A percentile compares a stretch with the other conserved stretches of the same genome.
phyloP scores from a whole-genome alignment of 1,140 invertebrate species.

The Arion vulgaris region DNA sequence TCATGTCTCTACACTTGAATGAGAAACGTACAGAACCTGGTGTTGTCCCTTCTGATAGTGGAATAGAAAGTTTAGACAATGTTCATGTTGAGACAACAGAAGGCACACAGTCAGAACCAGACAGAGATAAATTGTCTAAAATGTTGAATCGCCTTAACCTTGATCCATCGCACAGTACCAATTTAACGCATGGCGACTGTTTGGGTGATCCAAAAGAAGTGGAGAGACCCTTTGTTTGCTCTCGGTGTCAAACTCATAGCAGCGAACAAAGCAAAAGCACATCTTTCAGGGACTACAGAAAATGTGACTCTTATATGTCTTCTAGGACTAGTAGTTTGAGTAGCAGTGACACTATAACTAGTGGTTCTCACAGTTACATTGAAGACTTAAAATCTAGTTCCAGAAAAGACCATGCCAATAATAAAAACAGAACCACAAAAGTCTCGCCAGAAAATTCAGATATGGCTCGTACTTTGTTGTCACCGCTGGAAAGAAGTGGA shows the following conservation, averaged over 20 bases:
- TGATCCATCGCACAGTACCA: constrained; percentile 23
- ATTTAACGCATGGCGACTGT: constrained; percentile 41
- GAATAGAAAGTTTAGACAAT: constrained; percentile 47
- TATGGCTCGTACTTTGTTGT: constrained; percentile 43
- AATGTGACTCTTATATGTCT: not conserved
- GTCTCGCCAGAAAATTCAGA: constrained; percentile 18
- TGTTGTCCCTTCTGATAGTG: constrained; percentile 50
- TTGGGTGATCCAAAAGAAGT: constrained; percentile 39
- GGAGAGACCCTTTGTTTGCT: constrained; percentile 4
- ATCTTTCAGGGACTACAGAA: not conserved
- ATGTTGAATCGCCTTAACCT: constrained; percentile 30
- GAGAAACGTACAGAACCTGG: not conserved
- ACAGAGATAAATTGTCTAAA: constrained; percentile 9
- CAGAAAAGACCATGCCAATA: constrained; percentile 6
- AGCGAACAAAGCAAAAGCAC: not conserved
- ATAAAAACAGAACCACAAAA: constrained; percentile 21
- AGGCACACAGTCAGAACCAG: not conserved
- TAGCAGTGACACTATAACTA: not conserved
- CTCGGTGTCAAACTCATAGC: constrained; percentile 28
- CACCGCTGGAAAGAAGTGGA: constrained; percentile 12
- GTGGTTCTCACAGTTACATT: not conserved
- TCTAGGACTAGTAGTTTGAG: not conserved
- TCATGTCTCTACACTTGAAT: not conserved
- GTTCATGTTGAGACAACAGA: not conserved
- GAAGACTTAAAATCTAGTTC: constrained; percentile 34